These are phyloP conservation scores for Agriopis aurantiaria DNA, from an alignment of 2,888 invertebrate genomes.

Conservation along the genomic window DNA sequence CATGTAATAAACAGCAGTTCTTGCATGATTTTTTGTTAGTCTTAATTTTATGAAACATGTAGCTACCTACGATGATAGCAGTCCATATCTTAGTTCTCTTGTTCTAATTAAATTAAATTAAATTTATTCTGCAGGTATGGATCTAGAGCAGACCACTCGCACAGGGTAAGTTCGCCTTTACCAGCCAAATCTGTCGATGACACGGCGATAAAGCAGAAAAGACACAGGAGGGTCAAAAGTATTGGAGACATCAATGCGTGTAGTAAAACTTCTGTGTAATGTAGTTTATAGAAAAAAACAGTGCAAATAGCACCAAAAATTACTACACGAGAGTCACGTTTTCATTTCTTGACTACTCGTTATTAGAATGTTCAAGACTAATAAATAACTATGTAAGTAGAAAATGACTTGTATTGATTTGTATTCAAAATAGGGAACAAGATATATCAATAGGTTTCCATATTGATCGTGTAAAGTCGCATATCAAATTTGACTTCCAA, in stretches of 20 bases:
- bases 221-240: constrained; percentile 90
- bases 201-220: constrained; percentile 78
- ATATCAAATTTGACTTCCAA: constrained; percentile 53
- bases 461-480: constrained; percentile 49
- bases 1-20: no score
- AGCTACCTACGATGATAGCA: no score
- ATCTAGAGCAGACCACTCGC: constrained; percentile 76
- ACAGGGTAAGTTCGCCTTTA: constrained; percentile 81
- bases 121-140: constrained; percentile 67
- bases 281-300: constrained; percentile 1
- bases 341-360: no score
- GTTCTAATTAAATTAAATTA: no score
- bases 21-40: no score
- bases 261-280: constrained; percentile 76
- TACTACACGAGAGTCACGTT: not conserved
- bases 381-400: constrained; percentile 25
- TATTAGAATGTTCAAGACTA: not conserved
- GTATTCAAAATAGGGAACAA: constrained; percentile 15
- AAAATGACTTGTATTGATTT: constrained; percentile 25
- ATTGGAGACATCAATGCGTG: constrained; percentile 91
- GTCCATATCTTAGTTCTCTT: no score
- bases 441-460: constrained; percentile 11
- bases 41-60: no score
- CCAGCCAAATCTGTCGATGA: constrained; percentile 81
- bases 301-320: constrained; percentile 20